Evolutionary conservation across 2,113 vertebrate genomes (phyloP).

Genomic region (Lagopus leucura): DNA sequence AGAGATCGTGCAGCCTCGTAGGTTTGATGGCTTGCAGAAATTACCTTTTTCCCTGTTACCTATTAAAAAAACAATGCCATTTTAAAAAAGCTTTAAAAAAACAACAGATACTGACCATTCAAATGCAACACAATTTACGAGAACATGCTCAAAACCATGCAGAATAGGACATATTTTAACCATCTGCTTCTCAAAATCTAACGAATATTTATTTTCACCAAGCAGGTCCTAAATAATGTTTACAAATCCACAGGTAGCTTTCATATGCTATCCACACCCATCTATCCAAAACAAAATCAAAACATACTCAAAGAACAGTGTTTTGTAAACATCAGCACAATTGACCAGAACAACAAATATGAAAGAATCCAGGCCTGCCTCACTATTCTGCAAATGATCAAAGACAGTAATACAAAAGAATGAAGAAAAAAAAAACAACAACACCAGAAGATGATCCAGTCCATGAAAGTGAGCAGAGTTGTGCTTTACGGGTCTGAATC

Average conservation of each 20-base stretch:
- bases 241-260: background rate
- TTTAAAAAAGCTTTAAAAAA: background rate
- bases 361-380: background rate
- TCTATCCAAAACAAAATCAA: background rate
- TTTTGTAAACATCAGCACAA: background rate
- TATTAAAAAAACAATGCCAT: background rate
- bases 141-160: background rate
- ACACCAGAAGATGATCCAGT: background rate
- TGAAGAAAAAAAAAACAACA: background rate
- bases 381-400: background rate
- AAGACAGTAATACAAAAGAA: background rate
- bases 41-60: conserved; percentile 75
- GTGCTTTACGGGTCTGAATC: background rate
- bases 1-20: conserved; percentile 74
- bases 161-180: background rate
- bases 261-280: background rate
- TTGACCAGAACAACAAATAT: background rate
- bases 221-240: background rate
- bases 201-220: background rate
- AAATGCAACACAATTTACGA: background rate
- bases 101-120: background rate
- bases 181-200: background rate
- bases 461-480: background rate
- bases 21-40: conserved; percentile 74
- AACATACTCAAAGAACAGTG: background rate